Evolutionary conservation across 2,113 vertebrate genomes (phyloP), one percentile per base, ranked within the genome.

Genomic region (Castor canadensis): DNA sequence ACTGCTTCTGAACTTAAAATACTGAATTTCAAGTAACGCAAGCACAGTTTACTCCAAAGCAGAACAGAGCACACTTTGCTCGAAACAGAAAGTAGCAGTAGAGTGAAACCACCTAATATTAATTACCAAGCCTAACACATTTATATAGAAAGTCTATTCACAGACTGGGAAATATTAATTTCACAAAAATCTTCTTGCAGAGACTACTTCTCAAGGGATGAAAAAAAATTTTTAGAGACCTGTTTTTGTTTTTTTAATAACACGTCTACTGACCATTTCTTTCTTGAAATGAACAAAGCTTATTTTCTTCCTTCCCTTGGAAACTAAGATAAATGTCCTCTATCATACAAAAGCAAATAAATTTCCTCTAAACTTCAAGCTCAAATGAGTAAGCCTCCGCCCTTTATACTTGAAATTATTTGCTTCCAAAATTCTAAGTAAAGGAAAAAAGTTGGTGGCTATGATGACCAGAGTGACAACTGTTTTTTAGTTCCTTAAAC

Each of bases 361-460:
- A 90, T 19, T 72, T 52, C 64, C 79, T 85, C 80, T 83, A 77
- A 95, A 90, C 71, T 93, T 93, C 43, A 47, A 82, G 83, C 32
- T 73, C 67, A 71, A 40, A 49, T 1, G 10, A 6, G 8, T 13
- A 26, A 60, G 58, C 54, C 28, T 3, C 10, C 28, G 49, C 47
- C 56, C 52, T 66, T 56, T 60, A 60, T 24, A 45, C 49, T 90
- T 87, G 28, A 91, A 96, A 83, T 89, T 66, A 84, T 89, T 72
- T 96, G 79, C 62, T 47, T 97, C 91, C 43, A 72, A 91, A 93
- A 81, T 89, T 69, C 75, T 77, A 92, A 92, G 87, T 60, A 77
- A 97, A 91, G 60, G 58, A 54, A 43, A 84, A 93, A 96, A 91
- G 38, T 54, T 60, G 20, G 69, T 72, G 60, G 73, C 89, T 89